Percentiles rank a stretch among this genome's conserved stretches.
Evolutionary conservation across 1,140 invertebrate genomes (phyloP).

Genomic region (Drosophila ananassae): DNA sequence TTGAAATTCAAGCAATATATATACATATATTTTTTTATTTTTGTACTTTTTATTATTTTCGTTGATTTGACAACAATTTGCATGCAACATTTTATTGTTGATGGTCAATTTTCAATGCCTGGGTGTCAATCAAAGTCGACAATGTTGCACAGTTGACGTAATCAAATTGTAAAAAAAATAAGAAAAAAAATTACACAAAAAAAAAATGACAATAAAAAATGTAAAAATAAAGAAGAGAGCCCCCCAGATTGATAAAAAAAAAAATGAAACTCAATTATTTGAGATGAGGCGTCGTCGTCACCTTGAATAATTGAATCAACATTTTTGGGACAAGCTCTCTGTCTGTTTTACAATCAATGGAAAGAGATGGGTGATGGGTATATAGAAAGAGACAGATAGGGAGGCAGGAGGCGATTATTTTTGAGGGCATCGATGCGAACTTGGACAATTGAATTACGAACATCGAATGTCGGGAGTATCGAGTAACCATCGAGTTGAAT

Average conservation of each 20-base stretch:
- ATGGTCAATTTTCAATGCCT: slow-evolving; percentile 41
- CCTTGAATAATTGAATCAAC: slow-evolving; percentile 71
- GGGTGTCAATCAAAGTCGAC: slow-evolving; percentile 43
- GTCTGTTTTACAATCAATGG: background rate
- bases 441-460: slow-evolving; percentile 68
- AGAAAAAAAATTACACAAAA: slow-evolving; percentile 13
- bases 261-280: slow-evolving; percentile 72
- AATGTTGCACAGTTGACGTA: slow-evolving; percentile 45
- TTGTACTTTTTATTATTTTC: slow-evolving; percentile 23
- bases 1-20: background rate
- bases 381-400: background rate
- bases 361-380: background rate
- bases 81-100: slow-evolving; percentile 52
- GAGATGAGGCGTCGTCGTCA: slow-evolving; percentile 47
- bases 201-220: slow-evolving; percentile 5
- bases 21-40: background rate
- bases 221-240: no score
- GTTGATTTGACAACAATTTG: slow-evolving; percentile 52
- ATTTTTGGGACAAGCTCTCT: slow-evolving; percentile 38
- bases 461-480: slow-evolving; percentile 8
- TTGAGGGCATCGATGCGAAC: slow-evolving; percentile 1
- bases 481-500: slow-evolving; percentile 41
- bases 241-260: slow-evolving; percentile 1
- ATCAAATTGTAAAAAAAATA: slow-evolving; percentile 47
- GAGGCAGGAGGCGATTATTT: background rate